Conservation (phyloP, 2,113 vertebrate genomes). For the Lycaon pictus region DNA sequence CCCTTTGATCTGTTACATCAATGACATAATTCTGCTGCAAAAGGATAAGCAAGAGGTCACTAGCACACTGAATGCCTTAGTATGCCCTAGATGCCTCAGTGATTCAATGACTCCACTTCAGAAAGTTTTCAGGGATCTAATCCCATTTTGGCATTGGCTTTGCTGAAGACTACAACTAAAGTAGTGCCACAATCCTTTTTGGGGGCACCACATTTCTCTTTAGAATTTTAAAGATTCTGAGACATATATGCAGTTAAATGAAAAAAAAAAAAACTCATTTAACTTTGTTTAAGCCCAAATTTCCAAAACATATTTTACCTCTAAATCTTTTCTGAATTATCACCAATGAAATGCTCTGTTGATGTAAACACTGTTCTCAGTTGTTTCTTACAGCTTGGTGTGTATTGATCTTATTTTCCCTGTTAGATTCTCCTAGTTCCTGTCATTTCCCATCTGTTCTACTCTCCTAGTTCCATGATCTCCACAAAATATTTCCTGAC, state of each 20-base stretch:
- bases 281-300: not conserved
- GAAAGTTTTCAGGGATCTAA: not conserved
- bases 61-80: not conserved
- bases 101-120: not conserved
- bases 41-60: not conserved
- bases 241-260: not conserved
- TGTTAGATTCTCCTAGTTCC: not conserved
- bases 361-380: not conserved
- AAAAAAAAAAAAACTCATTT: not conserved
- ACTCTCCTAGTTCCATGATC: not conserved
- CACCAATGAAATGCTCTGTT: not conserved
- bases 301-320: not conserved
- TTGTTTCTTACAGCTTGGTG: not conserved
- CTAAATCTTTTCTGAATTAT: not conserved
- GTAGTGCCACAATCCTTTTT: not conserved
- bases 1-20: slow-evolving; percentile 18
- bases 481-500: not conserved
- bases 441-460: not conserved
- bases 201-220: not conserved
- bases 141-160: not conserved
- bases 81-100: accelerated
- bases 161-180: not conserved
- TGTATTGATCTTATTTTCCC: not conserved
- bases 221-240: slow-evolving; percentile 21
- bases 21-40: not conserved